A percentile compares a stretch with the other conserved stretches of the same genome.
Conservation (phyloP, 2,113 vertebrate genomes). For the Lepus timidus region DNA sequence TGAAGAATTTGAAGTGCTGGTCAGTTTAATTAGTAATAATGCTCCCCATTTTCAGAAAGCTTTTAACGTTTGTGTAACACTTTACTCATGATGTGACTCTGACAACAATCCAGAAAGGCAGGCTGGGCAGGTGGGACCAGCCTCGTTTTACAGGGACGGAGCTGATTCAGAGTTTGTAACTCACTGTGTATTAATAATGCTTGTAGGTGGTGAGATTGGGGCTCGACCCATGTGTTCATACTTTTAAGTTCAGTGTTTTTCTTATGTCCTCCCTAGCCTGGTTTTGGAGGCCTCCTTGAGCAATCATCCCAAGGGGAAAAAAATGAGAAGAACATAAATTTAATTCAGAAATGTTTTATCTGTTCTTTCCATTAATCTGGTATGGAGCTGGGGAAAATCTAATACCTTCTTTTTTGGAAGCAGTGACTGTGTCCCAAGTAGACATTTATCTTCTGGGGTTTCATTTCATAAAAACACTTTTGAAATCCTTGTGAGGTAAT, state of each 20-base stretch:
- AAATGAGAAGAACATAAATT: neutral
- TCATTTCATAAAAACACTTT: slow-evolving; percentile 48
- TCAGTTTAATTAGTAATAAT: slow-evolving; percentile 11
- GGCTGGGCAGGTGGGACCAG: neutral
- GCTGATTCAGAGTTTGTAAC: neutral
- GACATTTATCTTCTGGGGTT: slow-evolving; percentile 24
- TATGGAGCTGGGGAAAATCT: slow-evolving; percentile 9
- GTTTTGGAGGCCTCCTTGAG: neutral
- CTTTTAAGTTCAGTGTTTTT: neutral
- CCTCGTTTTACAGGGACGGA: neutral
- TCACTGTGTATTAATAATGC: neutral
- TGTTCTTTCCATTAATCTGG: slow-evolving; percentile 34
- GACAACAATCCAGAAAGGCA: neutral
- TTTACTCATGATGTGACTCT: neutral
- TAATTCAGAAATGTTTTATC: slow-evolving; percentile 40
- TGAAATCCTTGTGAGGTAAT: slow-evolving; percentile 39
- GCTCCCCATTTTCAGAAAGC: neutral
- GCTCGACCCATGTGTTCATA: neutral
- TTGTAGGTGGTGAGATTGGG: neutral
- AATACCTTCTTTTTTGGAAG: slow-evolving; percentile 17
- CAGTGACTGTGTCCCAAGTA: neutral
- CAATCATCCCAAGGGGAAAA: neutral
- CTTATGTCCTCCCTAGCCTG: neutral
- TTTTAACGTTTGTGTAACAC: neutral
- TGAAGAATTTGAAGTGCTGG: neutral